Evolutionary conservation across 37 sponge, comb jelly and placozoan genomes (phyloP), one percentile per base, ranked within the genome.

Genomic region (Halichondria panicea): DNA sequence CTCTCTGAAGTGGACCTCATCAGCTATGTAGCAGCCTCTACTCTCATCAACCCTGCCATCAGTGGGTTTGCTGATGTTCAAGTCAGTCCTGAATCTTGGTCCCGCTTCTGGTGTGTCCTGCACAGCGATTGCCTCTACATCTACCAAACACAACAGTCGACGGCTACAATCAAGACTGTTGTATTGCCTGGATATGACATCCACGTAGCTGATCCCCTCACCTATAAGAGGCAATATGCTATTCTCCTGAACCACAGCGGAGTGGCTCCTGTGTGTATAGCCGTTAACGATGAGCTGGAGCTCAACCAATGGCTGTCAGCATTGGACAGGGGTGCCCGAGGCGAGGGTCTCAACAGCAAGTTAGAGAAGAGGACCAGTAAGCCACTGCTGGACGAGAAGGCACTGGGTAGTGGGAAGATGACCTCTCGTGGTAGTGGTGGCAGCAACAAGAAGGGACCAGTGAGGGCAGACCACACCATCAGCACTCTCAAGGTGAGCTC

Each of bases 51-150:
- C 32, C 52, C 74, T 13, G 52, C 57, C 33, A 61, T 76, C 50
- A 40, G 43, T 28, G 85, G 85, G 1, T 73, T 79, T 39, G 66
- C 59, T 32, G 68, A 90, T 12, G 67, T 90, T 40, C 83, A 78
- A 64, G 35, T 78, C 33, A 65, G 34, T 33, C 62, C 57, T 8
- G 85, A 52, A 0, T 62, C 80, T 8, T 90, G 85, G 85, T 27
- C 43, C 11, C 48, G 56, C 19, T 84, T 76, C 71, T 90, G 91
- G 91, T 81, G 85, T 70, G 72, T 81, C 15, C 58, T 84, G 3
- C 72, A 79, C 40, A 45, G 57, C 13, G 74, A 79, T 40, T 81
- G 74, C 62, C 72, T 90, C 42, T 79, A 90, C 61, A 70, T 90
- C 38, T 90, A 90, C 61, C 72, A 79, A 38, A 71, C 60, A 46